Base-by-base conservation (phyloP, 2,888 invertebrate genomes). In the Matsumyia berberina region DNA sequence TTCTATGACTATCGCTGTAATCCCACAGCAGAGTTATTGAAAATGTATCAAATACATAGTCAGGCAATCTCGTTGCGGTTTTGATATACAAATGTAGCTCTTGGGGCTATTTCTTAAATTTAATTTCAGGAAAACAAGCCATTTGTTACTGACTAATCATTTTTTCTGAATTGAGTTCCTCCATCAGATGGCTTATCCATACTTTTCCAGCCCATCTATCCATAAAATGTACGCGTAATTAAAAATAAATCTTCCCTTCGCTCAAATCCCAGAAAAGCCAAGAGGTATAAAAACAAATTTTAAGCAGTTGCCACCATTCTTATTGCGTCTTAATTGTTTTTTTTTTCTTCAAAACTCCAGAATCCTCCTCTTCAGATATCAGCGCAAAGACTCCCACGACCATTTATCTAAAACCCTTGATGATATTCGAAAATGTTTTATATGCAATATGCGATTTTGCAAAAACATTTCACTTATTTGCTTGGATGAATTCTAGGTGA, bases 401-500 rank as follows among this genome's bases (percentile, higher is more conserved):
- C 72, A 79, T 78, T 78, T 55, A 72, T 15, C 57, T 46, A 58
- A 73, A 74, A 58, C 49, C 24, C 46, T 62, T 83, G 78, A 79
- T 73, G 73, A 42, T 69, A 78, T 83, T 57, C 49, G 46, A 62
- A 74, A 58, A 74, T 69, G 69, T 49, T 79, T 64, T 62, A 83
- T 72, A 79, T 73, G 69, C 79, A 55, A 42, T 44, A 64, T 57
- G 73, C 35, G 39, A 62, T 78, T 62, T 73, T 62, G 31, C 37
- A 46, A 67, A 74, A 76, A 58, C 67, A 58, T 77, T 73, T 62
- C 73, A 62, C 67, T 69, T 83, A 62, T 78, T 78, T 83, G 73
- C 82, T 82, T 55, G 64, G 64, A 83, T 66, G 58, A 73, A 15
- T 55, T 57, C 60, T 72, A 46, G 77, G 70, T 64, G 39, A 62